Percentiles rank a stretch among this genome's conserved stretches.
phyloP scores from a whole-genome alignment of 2,797 vertebrate species.

The Sebastes minor region DNA sequence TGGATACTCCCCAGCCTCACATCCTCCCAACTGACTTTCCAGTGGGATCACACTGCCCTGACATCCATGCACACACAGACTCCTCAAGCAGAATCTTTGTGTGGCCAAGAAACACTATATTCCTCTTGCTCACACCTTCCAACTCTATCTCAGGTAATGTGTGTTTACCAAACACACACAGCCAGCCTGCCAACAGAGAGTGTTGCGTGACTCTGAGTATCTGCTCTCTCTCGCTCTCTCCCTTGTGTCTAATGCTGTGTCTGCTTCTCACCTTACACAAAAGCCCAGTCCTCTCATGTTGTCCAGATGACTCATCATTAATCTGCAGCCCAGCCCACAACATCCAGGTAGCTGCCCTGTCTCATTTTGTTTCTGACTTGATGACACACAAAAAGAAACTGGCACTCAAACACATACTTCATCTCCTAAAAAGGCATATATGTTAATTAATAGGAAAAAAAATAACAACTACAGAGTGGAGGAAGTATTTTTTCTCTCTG shows the following conservation, averaged over 20 bases:
- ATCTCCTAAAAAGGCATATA: not conserved
- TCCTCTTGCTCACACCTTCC: constrained; percentile 33
- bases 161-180: constrained; percentile 68
- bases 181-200: constrained; percentile 32
- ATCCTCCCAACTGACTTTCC: constrained; percentile 32
- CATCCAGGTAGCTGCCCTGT: constrained; percentile 33
- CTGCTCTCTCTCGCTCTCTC: constrained; percentile 8
- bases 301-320: constrained; percentile 56
- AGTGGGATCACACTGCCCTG: constrained; percentile 14
- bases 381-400: not conserved
- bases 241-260: constrained; percentile 52
- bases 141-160: constrained; percentile 41
- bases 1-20: constrained; percentile 30
- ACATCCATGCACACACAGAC: not conserved
- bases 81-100: constrained; percentile 10
- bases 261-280: constrained; percentile 62
- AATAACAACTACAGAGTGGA: not conserved
- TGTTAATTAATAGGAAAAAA: constrained; percentile 3
- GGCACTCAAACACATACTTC: not conserved
- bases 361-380: constrained; percentile 13
- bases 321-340: constrained; percentile 25
- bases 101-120: constrained; percentile 23
- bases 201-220: constrained; percentile 53
- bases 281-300: constrained; percentile 42
- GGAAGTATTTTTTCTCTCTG: not conserved